These are phyloP conservation scores for Semotilus atromaculatus DNA, from an alignment of 2,797 vertebrate genomes.

Conservation along the genomic window DNA sequence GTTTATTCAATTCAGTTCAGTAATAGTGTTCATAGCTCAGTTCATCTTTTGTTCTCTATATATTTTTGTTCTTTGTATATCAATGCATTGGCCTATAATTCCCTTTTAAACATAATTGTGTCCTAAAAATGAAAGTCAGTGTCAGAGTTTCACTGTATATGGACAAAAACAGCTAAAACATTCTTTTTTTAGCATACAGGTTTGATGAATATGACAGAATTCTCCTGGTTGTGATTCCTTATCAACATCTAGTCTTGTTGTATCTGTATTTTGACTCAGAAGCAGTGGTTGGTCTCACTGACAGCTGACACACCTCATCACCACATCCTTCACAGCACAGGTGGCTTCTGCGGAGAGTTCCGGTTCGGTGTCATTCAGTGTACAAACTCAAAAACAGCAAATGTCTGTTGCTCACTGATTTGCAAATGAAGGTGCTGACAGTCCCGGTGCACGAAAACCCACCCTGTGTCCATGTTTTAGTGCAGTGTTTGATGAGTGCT, in stretches of 20 bases:
- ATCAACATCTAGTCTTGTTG: not conserved
- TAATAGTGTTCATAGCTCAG: not conserved
- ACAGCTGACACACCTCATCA: constrained; percentile 36
- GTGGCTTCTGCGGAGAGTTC: constrained; percentile 32
- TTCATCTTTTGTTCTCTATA: not conserved
- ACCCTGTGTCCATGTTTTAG: constrained; percentile 4
- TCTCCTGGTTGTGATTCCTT: not conserved
- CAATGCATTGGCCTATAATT: not conserved
- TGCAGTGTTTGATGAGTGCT: constrained; percentile 34
- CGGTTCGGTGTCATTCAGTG: constrained; percentile 30
- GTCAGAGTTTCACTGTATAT: not conserved
- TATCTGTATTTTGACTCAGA: not conserved
- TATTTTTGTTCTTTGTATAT: no score
- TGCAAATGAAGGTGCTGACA: constrained; percentile 45
- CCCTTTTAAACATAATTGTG: not conserved
- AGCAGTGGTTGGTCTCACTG: not conserved
- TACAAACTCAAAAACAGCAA: constrained; percentile 38
- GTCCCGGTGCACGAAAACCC: not conserved
- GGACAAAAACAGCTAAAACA: not conserved
- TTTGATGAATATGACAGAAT: not conserved
- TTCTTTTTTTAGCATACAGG: not conserved
- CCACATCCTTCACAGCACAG: constrained; percentile 42
- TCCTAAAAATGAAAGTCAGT: not conserved
- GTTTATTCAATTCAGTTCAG: not conserved
- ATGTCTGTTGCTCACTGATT: constrained; percentile 29